Conservation (phyloP, 2,113 vertebrate species). For the Sylvilagus bachmani region DNA sequence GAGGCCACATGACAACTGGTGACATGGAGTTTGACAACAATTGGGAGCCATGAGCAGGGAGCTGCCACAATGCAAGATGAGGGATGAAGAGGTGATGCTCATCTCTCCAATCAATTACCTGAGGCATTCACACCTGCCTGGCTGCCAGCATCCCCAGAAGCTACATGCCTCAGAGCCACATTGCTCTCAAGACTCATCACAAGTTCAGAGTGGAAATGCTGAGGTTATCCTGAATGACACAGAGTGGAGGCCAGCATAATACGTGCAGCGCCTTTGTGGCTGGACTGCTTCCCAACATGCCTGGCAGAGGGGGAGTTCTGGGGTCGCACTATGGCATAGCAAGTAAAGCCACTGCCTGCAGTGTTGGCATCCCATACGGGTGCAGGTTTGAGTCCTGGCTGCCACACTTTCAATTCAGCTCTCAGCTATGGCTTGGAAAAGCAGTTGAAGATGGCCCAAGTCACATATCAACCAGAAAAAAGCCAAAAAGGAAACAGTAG, state of each 20-base stretch:
- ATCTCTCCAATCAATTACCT: background rate
- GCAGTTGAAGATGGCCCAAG: too few species aligned
- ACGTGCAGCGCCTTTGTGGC: background rate
- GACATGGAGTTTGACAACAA: background rate
- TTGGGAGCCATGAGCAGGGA: background rate
- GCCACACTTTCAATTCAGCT: too few species aligned
- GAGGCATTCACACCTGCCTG: background rate
- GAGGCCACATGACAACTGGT: background rate
- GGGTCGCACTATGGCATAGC: too few species aligned
- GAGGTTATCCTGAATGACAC: constrained; percentile 7
- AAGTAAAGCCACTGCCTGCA: too few species aligned
- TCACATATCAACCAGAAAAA: too few species aligned
- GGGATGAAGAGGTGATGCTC: background rate
- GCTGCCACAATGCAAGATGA: background rate
- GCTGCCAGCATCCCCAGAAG: background rate
- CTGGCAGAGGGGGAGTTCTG: background rate
- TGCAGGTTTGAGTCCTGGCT: too few species aligned
- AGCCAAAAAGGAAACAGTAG: too few species aligned
- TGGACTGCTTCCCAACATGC: background rate
- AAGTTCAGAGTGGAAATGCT: background rate
- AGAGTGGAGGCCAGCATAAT: background rate
- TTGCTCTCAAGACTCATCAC: too few species aligned
- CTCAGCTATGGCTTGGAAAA: too few species aligned
- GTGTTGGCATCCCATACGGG: too few species aligned
- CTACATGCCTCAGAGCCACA: background rate